Conservation (phyloP, 1,140 invertebrate genomes). For the Zaprionus capensis region DNA sequence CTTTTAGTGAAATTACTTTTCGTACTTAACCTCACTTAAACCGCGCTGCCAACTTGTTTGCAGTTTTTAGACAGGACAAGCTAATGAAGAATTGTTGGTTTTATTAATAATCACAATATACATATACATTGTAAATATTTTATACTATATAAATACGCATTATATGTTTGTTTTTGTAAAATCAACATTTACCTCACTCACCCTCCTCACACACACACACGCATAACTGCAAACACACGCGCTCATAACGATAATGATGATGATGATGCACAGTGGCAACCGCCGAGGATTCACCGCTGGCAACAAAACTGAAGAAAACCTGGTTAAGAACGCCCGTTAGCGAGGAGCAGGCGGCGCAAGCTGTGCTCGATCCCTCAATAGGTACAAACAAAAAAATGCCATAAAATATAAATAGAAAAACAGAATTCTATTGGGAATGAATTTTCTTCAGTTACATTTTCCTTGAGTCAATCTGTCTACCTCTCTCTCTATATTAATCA, state of each 20-base stretch:
- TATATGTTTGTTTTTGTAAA: slow-evolving; percentile 55
- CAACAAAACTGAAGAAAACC: slow-evolving; percentile 89
- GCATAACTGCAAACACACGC: slow-evolving; percentile 6
- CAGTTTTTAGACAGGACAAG: slow-evolving; percentile 18
- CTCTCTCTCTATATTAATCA: neutral
- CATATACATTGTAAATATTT: slow-evolving; percentile 43
- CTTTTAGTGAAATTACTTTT: slow-evolving; percentile 60
- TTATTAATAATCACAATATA: slow-evolving; percentile 26
- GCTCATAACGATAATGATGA: slow-evolving; percentile 16
- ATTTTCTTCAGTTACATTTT: slow-evolving; percentile 10
- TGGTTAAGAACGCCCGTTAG: slow-evolving; percentile 88
- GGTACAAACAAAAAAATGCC: slow-evolving; percentile 77
- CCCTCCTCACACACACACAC: slow-evolving; percentile 20
- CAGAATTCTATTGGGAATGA: slow-evolving; percentile 37
- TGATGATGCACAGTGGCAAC: slow-evolving; percentile 86
- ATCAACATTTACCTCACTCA: slow-evolving; percentile 52
- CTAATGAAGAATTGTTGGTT: slow-evolving; percentile 26
- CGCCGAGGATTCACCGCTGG: slow-evolving; percentile 87
- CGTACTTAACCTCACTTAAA: slow-evolving; percentile 51
- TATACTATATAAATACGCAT: slow-evolving; percentile 13
- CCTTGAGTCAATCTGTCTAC: neutral
- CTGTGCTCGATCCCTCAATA: slow-evolving; percentile 87
- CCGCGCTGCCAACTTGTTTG: slow-evolving; percentile 39
- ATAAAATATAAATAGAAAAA: slow-evolving; percentile 7
- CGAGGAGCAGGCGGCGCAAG: slow-evolving; percentile 87